Percentiles rank a stretch among this genome's conserved stretches.
These are phyloP conservation scores for Apogon hyalosoma DNA, from an alignment of 2,797 vertebrate genomes.

Conservation along the genomic window DNA sequence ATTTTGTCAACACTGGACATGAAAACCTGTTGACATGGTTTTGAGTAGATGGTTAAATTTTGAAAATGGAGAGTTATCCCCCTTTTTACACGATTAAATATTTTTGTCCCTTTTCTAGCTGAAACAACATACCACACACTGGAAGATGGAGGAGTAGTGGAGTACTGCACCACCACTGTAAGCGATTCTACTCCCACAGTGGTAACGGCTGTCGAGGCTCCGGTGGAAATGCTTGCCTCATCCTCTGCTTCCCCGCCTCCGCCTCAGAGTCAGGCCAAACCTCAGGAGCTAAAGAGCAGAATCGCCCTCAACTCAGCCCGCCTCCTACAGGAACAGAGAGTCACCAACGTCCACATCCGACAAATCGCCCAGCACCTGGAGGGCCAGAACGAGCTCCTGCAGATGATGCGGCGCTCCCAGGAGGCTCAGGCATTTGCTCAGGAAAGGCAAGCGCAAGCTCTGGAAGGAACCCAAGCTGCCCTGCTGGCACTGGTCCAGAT, in stretches of 20 bases:
- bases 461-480: constrained; percentile 95
- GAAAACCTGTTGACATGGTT: not conserved
- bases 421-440: constrained; percentile 95
- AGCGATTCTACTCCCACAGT: constrained; percentile 84
- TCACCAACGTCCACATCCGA: constrained; percentile 95
- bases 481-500: constrained; percentile 94
- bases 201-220: constrained; percentile 82
- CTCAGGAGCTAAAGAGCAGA: constrained; percentile 95
- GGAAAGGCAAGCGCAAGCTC: constrained; percentile 94
- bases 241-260: constrained; percentile 71
- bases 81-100: not conserved
- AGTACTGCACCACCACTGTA: constrained; percentile 92
- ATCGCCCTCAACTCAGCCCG: constrained; percentile 96
- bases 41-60: not conserved
- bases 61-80: not conserved
- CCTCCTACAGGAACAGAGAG: constrained; percentile 94
- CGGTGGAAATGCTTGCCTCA: constrained; percentile 88
- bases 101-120: constrained; percentile 71
- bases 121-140: constrained; percentile 93
- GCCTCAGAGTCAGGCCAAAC: constrained; percentile 87
- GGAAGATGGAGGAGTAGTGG: constrained; percentile 93
- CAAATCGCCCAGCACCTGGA: constrained; percentile 97
- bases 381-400: constrained; percentile 94
- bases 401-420: constrained; percentile 95
- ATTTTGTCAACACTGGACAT: no score